Conservation (phyloP, 1,140 invertebrate genomes). For the Mylabris phalerata region DNA sequence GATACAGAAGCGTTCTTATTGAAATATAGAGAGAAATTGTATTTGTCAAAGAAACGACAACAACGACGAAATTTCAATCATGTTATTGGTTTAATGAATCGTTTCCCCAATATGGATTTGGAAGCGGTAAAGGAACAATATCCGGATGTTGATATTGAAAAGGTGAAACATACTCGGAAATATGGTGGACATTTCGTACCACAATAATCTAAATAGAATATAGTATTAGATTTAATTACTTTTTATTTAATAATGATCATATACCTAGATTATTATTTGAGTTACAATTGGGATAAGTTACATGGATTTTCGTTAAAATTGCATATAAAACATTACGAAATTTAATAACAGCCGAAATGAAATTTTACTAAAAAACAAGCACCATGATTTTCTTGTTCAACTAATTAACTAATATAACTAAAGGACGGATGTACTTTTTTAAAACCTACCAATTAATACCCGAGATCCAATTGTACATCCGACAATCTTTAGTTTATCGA, state of each 20-base stretch:
- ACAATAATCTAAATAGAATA: constrained; percentile 31
- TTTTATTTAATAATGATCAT: neutral
- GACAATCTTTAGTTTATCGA: too few relatives aligned
- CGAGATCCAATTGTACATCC: too few relatives aligned
- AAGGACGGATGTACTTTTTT: too few relatives aligned
- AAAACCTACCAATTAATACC: too few relatives aligned
- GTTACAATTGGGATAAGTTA: neutral
- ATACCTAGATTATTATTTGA: neutral
- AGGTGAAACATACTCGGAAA: constrained; percentile 49
- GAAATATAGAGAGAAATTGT: constrained; percentile 59
- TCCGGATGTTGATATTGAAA: constrained; percentile 69
- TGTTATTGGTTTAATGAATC: constrained; percentile 60
- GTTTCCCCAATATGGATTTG: constrained; percentile 70
- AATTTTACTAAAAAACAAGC: too few relatives aligned
- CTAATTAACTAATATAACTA: too few relatives aligned
- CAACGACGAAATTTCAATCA: constrained; percentile 54
- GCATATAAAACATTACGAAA: neutral
- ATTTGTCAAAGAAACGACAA: constrained; percentile 49
- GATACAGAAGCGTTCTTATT: constrained; percentile 59
- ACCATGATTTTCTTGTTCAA: too few relatives aligned
- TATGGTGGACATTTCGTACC: constrained; percentile 54
- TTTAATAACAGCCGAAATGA: neutral
- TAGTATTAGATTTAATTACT: neutral
- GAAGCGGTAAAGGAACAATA: constrained; percentile 64
- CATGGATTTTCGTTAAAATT: neutral